Conservation (phyloP, 2,797 vertebrate species). For the Anisognathus igniventris region DNA sequence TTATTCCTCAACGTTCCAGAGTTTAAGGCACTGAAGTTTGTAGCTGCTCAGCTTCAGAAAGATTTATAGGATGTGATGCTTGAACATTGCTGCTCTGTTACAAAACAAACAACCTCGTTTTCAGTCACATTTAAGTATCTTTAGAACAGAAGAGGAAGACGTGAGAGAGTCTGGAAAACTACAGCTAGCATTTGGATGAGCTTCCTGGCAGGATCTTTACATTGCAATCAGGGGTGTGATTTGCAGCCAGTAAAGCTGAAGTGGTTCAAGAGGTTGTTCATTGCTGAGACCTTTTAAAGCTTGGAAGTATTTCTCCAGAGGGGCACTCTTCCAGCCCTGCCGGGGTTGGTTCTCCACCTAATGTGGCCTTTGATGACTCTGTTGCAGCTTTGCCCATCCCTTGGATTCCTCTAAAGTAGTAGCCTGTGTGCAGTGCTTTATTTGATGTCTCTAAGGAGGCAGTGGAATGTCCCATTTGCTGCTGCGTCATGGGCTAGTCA, state of each 20-base stretch:
- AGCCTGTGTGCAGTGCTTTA: background rate
- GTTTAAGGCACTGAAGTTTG: background rate
- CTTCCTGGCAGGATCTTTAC: background rate
- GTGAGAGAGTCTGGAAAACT: background rate
- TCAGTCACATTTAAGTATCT: background rate
- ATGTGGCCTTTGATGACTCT: background rate
- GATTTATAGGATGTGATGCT: background rate
- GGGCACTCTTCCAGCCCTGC: accelerated
- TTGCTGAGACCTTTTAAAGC: background rate
- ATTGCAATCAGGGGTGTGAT: background rate
- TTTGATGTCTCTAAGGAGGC: background rate
- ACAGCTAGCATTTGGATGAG: background rate
- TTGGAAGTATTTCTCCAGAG: background rate
- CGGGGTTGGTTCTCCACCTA: background rate
- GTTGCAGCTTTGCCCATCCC: background rate
- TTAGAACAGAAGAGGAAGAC: background rate
- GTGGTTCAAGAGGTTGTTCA: background rate
- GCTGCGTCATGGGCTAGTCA: background rate
- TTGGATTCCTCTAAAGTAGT: background rate
- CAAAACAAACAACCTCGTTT: background rate
- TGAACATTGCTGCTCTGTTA: background rate
- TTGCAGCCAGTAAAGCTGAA: background rate
- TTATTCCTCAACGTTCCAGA: background rate
- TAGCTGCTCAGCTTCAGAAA: background rate
- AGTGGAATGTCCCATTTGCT: background rate